phyloP scores from a whole-genome alignment of 2,113 vertebrate species.

The Megaceryle torquata region DNA sequence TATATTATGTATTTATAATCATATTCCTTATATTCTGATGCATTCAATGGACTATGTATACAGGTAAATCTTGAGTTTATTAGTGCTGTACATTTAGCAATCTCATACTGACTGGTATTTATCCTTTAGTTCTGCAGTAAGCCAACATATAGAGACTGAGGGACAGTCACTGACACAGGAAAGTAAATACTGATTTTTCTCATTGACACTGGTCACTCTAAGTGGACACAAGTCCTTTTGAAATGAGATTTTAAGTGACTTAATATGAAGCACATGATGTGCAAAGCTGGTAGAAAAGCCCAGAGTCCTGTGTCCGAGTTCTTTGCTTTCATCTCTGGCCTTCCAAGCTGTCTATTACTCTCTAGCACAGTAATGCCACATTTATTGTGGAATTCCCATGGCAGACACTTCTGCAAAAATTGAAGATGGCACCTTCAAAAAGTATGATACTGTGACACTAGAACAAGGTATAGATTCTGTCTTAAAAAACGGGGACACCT shows the following conservation, averaged over 20 bases:
- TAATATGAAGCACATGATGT: background rate
- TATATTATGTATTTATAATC: background rate
- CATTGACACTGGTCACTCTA: fast-evolving
- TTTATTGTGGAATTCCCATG: background rate
- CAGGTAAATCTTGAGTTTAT: background rate
- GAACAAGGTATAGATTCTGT: background rate
- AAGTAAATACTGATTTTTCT: background rate
- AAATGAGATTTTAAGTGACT: background rate
- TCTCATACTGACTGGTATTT: background rate
- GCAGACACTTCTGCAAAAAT: background rate
- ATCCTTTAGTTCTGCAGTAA: background rate
- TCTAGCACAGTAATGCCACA: background rate
- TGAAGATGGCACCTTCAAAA: background rate
- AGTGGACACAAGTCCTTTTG: background rate
- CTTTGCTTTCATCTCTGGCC: background rate
- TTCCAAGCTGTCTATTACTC: background rate
- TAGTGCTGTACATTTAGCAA: background rate
- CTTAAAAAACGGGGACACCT: background rate
- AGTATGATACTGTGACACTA: fast-evolving
- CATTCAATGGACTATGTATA: background rate
- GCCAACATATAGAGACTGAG: background rate
- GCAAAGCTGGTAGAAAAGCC: background rate
- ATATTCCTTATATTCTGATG: background rate
- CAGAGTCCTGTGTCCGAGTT: background rate
- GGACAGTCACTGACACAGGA: too few species aligned